Conservation (phyloP, 2,797 vertebrate species). For the Pipistrellus kuhlii region DNA sequence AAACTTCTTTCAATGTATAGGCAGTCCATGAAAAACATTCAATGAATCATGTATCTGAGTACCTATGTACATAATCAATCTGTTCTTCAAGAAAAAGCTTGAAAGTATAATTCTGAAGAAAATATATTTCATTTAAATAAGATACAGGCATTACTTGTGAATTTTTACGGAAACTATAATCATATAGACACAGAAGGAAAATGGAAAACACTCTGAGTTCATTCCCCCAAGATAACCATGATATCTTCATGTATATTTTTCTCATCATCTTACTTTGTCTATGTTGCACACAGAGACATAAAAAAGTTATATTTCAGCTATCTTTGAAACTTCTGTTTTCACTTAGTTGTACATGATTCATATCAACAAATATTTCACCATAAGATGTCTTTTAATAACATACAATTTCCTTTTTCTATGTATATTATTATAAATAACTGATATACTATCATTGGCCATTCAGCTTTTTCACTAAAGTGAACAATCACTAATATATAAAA, state of each 20-base stretch:
- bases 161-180: not conserved
- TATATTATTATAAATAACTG: not conserved
- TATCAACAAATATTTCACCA: not conserved
- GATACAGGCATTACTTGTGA: not conserved
- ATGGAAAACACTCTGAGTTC: not conserved
- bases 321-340: slow-evolving; percentile 10
- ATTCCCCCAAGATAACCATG: not conserved
- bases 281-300: not conserved
- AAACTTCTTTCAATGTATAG: not conserved
- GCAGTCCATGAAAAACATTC: not conserved
- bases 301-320: not conserved
- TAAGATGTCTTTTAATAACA: not conserved
- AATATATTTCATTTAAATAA: slow-evolving; percentile 31
- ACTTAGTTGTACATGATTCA: not conserved
- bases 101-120: slow-evolving; percentile 9
- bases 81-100: not conserved
- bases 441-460: not conserved
- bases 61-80: not conserved
- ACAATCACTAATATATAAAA: not conserved
- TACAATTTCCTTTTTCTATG: not conserved
- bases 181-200: slow-evolving; percentile 8
- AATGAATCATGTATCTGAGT: not conserved
- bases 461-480: not conserved
- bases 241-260: not conserved
- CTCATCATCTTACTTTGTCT: not conserved